phyloP scores from a whole-genome alignment of 2,888 invertebrate species.

The Carterocephalus palaemon region DNA sequence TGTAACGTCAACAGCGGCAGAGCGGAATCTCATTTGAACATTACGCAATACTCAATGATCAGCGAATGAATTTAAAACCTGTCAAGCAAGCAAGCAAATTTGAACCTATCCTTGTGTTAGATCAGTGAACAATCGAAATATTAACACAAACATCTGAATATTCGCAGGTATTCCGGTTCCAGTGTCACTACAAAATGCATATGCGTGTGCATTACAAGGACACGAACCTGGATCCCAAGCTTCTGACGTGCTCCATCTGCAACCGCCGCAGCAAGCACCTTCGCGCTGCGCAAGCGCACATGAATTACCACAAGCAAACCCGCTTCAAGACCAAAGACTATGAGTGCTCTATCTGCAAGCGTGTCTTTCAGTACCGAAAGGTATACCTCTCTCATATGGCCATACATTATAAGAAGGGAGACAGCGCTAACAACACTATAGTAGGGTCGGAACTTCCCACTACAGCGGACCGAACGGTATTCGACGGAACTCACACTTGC shows the following conservation, averaged over 20 bases:
- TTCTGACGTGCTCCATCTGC: constrained; percentile 66
- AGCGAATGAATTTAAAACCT: too few species aligned
- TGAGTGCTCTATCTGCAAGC: constrained; percentile 70
- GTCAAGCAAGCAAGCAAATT: too few species aligned
- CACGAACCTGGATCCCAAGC: constrained; percentile 58
- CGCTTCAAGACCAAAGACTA: constrained; percentile 71
- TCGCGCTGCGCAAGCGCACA: constrained; percentile 69
- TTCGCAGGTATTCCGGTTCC: constrained; percentile 66
- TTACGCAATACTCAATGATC: too few species aligned
- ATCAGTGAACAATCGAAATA: too few species aligned
- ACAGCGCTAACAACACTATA: constrained; percentile 58
- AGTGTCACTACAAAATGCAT: constrained; percentile 67
- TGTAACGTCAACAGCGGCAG: too few species aligned
- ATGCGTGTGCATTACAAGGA: constrained; percentile 69
- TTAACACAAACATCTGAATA: too few species aligned
- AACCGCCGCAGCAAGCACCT: constrained; percentile 67
- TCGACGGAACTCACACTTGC: constrained; percentile 62
- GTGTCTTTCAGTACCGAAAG: constrained; percentile 63
- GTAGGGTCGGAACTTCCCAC: constrained; percentile 47
- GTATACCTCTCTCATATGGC: constrained; percentile 73
- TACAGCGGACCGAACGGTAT: constrained; percentile 37
- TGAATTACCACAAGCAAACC: constrained; percentile 72
- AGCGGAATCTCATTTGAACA: too few species aligned
- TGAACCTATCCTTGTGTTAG: too few species aligned
- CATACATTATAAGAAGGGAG: constrained; percentile 68